Base-by-base conservation (phyloP, 2,888 invertebrate genomes). In the Aromia moschata region DNA sequence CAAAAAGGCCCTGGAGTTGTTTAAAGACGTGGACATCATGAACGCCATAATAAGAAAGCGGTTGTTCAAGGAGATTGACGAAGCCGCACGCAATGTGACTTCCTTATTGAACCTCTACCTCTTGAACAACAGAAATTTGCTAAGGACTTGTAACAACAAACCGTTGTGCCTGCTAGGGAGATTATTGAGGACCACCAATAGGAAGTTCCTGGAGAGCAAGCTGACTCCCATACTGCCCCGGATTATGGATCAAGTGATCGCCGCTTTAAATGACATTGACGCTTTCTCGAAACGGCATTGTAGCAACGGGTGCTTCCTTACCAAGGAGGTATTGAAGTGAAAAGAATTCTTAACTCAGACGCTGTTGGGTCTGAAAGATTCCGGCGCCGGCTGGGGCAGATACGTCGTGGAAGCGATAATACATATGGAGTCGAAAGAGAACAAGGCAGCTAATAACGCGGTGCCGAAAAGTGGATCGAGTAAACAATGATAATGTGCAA, bases 51-150 rank as follows among this genome's bases (percentile, higher is more conserved):
- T 58, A 7, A 25, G 25, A 25, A 3, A 7, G 7, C 25, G 25
- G 3, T 7, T 25, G 3, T 3, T 25, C 4, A 25, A 25, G 25
- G 25, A 7, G 25, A 5, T 25, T 7, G 4, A 3, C 3, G 25
- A 25, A 31, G 45, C 20, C 20, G 9, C 41, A 1, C 7, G 16
- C 1, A 10, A n/a, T n/a, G 15, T 52, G n/a, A 40, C 15, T 2
- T 9, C 31, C 7, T 1, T 64, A 10, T 18, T 45, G 1, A 61
- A 64, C 25, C 60, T 56, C 1, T 58, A 31, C 40, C 16, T 64
- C 3, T 18, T 49, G 16, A 41, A 11, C 0, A 60, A 45, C 25
- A 25, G n/a, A 11, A 43, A 43, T 25, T 18, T 64, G 11, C n/a
- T 11, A 1, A 44, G 31, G 7, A 17, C 20, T 20, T 64, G 64